A percentile compares a stretch with the other conserved stretches of the same genome.
phyloP scores from a whole-genome alignment of 2,888 invertebrate genomes.

The Drosophila helvetica region DNA sequence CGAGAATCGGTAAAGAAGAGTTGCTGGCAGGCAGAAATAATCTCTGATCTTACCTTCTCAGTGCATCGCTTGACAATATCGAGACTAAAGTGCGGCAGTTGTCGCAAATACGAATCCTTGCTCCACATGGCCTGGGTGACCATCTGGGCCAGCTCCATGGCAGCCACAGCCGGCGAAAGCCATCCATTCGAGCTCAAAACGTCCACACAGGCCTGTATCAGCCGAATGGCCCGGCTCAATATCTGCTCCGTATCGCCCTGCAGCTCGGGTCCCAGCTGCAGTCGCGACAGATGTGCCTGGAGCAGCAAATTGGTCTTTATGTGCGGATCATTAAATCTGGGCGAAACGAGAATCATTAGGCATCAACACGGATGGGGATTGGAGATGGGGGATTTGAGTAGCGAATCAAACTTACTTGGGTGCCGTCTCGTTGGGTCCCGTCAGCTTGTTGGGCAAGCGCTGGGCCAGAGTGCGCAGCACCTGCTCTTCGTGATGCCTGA shows the following conservation, averaged over 20 bases:
- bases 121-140: constrained; percentile 99
- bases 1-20: background rate
- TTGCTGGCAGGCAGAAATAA: too few relatives aligned
- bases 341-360: background rate
- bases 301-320: constrained; percentile 97
- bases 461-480: constrained; percentile 87
- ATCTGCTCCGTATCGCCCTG: constrained; percentile 98
- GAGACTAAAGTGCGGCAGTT: constrained; percentile 96
- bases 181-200: constrained; percentile 98
- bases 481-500: constrained; percentile 97
- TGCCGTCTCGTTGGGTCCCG: constrained; percentile 86
- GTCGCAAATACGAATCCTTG: constrained; percentile 98
- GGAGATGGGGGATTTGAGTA: too few relatives aligned
- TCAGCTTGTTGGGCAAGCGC: constrained; percentile 87
- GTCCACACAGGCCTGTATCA: constrained; percentile 98
- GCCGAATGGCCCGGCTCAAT: constrained; percentile 91
- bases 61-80: constrained; percentile 96
- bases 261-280: constrained; percentile 97
- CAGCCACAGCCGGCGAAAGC: constrained; percentile 98
- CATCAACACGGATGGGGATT: background rate
- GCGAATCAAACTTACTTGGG: constrained; percentile 87
- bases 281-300: constrained; percentile 97
- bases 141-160: constrained; percentile 99
- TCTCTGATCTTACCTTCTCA: constrained; percentile 86
- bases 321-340: constrained; percentile 97